Evolutionary conservation across 2,888 invertebrate species (phyloP).

Genomic region (Troides oblongomaculatus): DNA sequence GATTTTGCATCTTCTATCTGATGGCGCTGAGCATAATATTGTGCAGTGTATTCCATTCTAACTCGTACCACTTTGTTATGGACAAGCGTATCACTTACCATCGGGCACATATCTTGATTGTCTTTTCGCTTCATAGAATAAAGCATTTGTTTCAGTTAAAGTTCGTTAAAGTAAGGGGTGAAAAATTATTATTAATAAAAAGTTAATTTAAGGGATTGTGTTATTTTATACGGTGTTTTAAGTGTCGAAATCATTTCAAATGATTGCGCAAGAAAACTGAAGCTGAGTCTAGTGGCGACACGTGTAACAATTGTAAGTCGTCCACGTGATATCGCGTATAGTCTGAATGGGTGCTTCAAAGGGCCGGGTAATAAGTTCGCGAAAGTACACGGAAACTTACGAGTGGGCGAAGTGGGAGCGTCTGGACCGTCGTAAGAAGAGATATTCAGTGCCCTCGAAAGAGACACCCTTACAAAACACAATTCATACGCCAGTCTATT

Average conservation of each 20-base stretch:
- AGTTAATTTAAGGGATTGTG: neutral
- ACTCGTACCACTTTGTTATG: too few relatives aligned
- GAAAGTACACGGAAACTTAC: constrained; percentile 7
- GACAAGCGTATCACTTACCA: too few relatives aligned
- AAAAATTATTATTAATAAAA: neutral
- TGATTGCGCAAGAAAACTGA: neutral
- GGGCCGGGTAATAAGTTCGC: constrained; percentile 13
- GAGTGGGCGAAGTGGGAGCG: constrained; percentile 1
- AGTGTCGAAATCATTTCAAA: neutral
- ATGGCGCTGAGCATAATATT: too few relatives aligned
- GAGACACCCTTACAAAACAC: neutral
- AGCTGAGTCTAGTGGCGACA: neutral
- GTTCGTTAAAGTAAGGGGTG: neutral
- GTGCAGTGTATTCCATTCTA: too few relatives aligned
- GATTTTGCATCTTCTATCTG: too few relatives aligned
- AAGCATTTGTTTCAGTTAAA: too few relatives aligned
- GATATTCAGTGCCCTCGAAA: constrained; percentile 11
- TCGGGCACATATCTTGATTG: too few relatives aligned
- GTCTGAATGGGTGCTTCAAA: constrained; percentile 22
- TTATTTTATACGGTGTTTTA: neutral
- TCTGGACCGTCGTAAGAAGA: constrained; percentile 10
- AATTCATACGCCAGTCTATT: constrained; percentile 4
- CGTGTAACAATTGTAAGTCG: neutral
- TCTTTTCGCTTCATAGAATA: too few relatives aligned
- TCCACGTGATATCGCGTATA: constrained; percentile 2